Evolutionary conservation across 1,140 invertebrate genomes (phyloP).

Genomic region (Scaptomyza graminum): DNA sequence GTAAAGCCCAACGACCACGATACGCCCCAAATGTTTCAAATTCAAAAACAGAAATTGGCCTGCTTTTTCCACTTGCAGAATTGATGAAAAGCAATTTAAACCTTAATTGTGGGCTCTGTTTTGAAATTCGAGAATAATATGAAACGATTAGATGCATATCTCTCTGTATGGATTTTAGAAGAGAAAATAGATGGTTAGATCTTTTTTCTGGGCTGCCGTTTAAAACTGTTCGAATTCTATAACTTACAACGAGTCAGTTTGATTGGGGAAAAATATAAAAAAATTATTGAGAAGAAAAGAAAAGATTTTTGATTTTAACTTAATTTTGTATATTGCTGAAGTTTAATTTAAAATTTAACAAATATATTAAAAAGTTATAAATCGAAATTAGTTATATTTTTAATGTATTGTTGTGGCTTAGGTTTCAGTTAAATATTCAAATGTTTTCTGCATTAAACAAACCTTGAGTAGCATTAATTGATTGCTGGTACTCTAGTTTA

Average conservation of each 20-base stretch:
- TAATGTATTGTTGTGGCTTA: too few relatives aligned
- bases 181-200: slow-evolving; percentile 1
- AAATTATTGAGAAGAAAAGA: not conserved
- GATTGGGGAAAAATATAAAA: not conserved
- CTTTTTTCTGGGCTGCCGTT: too few relatives aligned
- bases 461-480: too few relatives aligned
- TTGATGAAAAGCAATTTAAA: slow-evolving; percentile 46
- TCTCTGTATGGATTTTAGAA: not conserved
- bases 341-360: too few relatives aligned
- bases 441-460: too few relatives aligned
- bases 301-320: not conserved
- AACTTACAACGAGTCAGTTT: not conserved
- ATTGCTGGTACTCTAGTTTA: not conserved
- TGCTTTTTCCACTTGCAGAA: slow-evolving; percentile 7
- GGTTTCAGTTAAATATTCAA: too few relatives aligned
- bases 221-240: too few relatives aligned
- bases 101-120: slow-evolving; percentile 16
- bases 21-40: slow-evolving; percentile 35
- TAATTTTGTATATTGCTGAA: not conserved
- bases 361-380: too few relatives aligned
- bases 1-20: slow-evolving; percentile 1
- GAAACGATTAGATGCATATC: slow-evolving; percentile 15
- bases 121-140: slow-evolving; percentile 28
- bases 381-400: too few relatives aligned
- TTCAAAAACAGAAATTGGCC: slow-evolving; percentile 55